Evolutionary conservation across 2,888 invertebrate species (phyloP).

Genomic region (Sturmia bella): DNA sequence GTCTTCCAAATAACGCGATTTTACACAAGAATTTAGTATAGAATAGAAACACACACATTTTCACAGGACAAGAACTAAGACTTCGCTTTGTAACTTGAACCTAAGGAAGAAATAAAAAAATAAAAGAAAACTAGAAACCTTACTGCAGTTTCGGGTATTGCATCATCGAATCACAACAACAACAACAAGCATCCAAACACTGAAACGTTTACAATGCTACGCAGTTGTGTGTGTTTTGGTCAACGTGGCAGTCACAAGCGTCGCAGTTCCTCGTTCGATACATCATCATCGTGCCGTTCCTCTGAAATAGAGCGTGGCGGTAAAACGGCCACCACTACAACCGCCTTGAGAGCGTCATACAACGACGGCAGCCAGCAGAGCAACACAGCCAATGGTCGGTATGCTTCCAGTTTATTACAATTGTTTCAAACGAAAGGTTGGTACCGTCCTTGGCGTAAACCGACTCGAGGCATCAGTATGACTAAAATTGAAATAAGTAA

Average conservation of each 20-base stretch:
- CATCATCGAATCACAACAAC: slow-evolving; percentile 24
- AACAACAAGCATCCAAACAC: background rate
- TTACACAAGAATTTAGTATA: too few relatives aligned
- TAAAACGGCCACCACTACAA: slow-evolving; percentile 75
- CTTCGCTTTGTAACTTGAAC: too few relatives aligned
- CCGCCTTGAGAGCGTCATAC: slow-evolving; percentile 71
- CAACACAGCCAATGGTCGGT: slow-evolving; percentile 55
- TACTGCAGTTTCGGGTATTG: slow-evolving; percentile 32
- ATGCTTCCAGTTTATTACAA: slow-evolving; percentile 78
- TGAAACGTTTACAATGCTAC: slow-evolving; percentile 76
- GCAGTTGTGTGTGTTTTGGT: slow-evolving; percentile 81
- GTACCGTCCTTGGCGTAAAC: slow-evolving; percentile 86
- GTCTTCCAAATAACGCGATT: too few relatives aligned
- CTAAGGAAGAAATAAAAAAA: too few relatives aligned
- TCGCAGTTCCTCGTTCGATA: slow-evolving; percentile 81
- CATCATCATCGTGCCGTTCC: slow-evolving; percentile 81
- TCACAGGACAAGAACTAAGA: too few relatives aligned
- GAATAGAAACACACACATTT: too few relatives aligned
- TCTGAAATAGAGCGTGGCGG: slow-evolving; percentile 82
- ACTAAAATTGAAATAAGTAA: slow-evolving; percentile 90
- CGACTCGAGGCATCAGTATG: slow-evolving; percentile 87
- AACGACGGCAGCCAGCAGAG: slow-evolving; percentile 68
- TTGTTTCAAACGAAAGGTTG: slow-evolving; percentile 84
- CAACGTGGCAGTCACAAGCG: slow-evolving; percentile 78
- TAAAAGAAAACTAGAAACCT: too few relatives aligned